A percentile compares a stretch with the other conserved stretches of the same genome.
Evolutionary conservation across 1,140 invertebrate genomes (phyloP).

Genomic region (Cherax destructor): DNA sequence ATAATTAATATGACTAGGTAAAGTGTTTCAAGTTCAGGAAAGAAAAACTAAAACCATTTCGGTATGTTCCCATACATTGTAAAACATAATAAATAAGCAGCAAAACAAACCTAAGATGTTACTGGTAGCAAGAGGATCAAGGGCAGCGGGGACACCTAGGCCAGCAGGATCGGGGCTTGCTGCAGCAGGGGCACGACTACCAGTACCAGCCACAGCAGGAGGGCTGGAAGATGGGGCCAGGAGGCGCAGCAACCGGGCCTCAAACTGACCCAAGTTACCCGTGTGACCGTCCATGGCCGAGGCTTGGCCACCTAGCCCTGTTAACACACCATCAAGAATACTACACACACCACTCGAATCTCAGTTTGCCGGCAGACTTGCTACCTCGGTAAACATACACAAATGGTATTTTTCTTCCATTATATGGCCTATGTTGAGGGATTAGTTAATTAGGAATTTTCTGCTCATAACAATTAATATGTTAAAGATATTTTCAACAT

Average conservation of each 20-base stretch:
- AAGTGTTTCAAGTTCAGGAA: neutral
- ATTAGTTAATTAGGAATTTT: neutral
- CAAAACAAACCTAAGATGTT: conserved; percentile 66
- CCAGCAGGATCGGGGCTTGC: conserved; percentile 51
- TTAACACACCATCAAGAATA: conserved; percentile 28
- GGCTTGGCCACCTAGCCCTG: conserved; percentile 37
- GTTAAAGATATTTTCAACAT: neutral
- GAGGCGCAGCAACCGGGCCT: conserved; percentile 57
- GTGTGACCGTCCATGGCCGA: conserved; percentile 37
- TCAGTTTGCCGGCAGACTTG: neutral
- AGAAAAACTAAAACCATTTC: neutral
- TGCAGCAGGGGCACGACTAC: conserved; percentile 28
- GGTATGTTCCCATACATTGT: neutral
- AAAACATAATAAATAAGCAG: conserved; percentile 52
- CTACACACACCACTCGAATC: conserved; percentile 21
- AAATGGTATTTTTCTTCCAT: neutral
- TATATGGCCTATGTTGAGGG: neutral
- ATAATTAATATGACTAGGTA: conserved; percentile 28
- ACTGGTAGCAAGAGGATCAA: conserved; percentile 63
- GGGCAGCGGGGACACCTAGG: conserved; percentile 37
- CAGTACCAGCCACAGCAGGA: conserved; percentile 19
- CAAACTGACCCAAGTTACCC: conserved; percentile 65
- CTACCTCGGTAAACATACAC: neutral
- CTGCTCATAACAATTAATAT: neutral
- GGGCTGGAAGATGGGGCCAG: conserved; percentile 48